Base-by-base conservation (phyloP, 2,797 vertebrate genomes). In the Okamejei kenojei region DNA sequence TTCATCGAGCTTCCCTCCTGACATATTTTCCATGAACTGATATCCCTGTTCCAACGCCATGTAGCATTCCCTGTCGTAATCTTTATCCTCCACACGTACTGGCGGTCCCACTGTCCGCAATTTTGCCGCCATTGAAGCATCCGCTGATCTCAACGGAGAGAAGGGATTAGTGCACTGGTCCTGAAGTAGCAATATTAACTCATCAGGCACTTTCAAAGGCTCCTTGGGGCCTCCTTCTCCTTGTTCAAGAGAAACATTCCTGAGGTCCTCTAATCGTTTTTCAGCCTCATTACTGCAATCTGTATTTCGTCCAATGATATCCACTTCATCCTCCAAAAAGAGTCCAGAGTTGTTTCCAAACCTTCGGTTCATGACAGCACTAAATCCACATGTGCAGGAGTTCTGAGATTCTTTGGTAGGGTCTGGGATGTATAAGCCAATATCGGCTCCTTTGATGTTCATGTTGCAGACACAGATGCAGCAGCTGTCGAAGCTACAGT, bases 11-110 rank as follows among this genome's bases (percentile, higher is more conserved):
- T 99, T 99, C 93, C 98, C 98, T 73, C 99, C 98, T 1, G 99
- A 99, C 99, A 99, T 99, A 96, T 99, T 99, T 96, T 99, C 99
- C 98, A 99, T 99, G 96, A 99, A 99, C 95, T 99, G 98, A 93
- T 98, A 97, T 76, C 99, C 99, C 29, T 99, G 98, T 95, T 99
- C 98, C 96, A 99, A 96, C 6, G 99, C 98, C 95, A 98, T 96
- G 96, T 98, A 99, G 96, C 99, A 99, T 96, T 99, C 99, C 93
- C 97, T 98, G 96, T 97, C 97, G 96, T 96, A 99, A 96, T 99
- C 99, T 94, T 97, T 96, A 95, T 99, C 98, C 95, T 99, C 99
- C 92, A 99, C 98, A 21, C 98, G 97, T 93, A 98, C 96, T 95
- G 96, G 96, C 84, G 95, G 94, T 0, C 95, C 96, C 63, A 95